Percentiles rank a stretch among this genome's conserved stretches.
phyloP scores from a whole-genome alignment of 2,888 invertebrate genomes.

The Nineta flava region DNA sequence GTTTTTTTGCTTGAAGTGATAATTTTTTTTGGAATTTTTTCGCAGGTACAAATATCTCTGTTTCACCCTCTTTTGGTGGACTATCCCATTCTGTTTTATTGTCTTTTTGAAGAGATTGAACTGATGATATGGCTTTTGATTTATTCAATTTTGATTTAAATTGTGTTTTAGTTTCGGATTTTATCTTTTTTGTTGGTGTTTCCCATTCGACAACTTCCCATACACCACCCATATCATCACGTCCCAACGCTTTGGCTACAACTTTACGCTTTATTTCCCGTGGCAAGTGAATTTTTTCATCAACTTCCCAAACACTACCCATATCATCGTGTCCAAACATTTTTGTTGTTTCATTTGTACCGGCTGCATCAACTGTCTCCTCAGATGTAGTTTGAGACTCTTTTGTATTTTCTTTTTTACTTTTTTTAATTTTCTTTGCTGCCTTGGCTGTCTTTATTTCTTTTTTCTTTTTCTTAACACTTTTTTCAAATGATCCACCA shows the following conservation, averaged over 20 bases:
- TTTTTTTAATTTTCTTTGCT: too few species aligned
- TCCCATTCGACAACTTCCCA: constrained; percentile 18
- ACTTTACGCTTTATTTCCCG: neutral
- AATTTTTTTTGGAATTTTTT: constrained; percentile 16
- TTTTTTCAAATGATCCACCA: neutral
- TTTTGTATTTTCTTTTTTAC: too few species aligned
- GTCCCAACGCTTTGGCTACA: neutral
- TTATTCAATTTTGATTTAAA: neutral
- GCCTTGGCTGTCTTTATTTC: too few species aligned
- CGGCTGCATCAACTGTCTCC: too few species aligned
- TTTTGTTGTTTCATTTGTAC: neutral
- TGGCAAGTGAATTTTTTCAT: neutral
- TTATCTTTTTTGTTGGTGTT: constrained; percentile 15
- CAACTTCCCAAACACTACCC: neutral
- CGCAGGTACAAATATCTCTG: constrained; percentile 21
- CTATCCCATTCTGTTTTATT: constrained; percentile 15
- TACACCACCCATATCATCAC: neutral
- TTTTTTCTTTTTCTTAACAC: too few species aligned
- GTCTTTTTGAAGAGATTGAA: neutral
- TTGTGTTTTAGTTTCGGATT: neutral
- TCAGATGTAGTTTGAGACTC: too few species aligned
- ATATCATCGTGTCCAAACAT: neutral
- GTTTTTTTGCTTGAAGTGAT: constrained; percentile 1
- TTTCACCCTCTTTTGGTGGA: constrained; percentile 14
- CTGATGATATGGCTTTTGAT: neutral